Percentiles rank a stretch among this genome's conserved stretches.
Conservation (phyloP, 92 coral and sea anemone genomes). For the Heliopora coerulea region DNA sequence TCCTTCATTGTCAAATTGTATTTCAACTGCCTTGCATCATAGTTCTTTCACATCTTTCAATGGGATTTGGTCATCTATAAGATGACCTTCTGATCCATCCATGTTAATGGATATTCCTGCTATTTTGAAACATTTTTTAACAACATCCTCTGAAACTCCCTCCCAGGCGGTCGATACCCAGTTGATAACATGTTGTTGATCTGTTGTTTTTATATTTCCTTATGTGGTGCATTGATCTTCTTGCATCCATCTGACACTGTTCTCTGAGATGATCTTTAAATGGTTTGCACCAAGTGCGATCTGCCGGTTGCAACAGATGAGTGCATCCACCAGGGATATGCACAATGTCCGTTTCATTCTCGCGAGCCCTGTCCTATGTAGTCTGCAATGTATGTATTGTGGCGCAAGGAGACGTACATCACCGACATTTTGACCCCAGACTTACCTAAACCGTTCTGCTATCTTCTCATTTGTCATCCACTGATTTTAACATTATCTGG, state of each 20-base stretch:
- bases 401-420: slow-evolving; percentile 4
- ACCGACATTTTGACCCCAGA: slow-evolving; percentile 15
- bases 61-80: not conserved
- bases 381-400: slow-evolving; percentile 5
- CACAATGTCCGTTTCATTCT: slow-evolving; percentile 7
- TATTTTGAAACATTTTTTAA: not conserved
- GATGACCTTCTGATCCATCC: not conserved
- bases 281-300: not conserved
- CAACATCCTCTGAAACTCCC: not conserved
- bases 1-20: not conserved
- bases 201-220: too few species aligned
- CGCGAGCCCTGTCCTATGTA: slow-evolving; percentile 5
- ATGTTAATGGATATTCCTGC: not conserved
- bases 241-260: not conserved
- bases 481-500: not conserved
- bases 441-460: slow-evolving; percentile 14
- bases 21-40: not conserved
- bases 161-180: too few species aligned
- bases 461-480: slow-evolving; percentile 27
- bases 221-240: too few species aligned
- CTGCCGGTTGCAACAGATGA: too few species aligned
- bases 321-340: not conserved
- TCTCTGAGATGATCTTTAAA: not conserved
- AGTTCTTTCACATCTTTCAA: not conserved
- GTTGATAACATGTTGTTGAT: too few species aligned